Evolutionary conservation across 2,797 vertebrate genomes (phyloP).

Genomic region (Sarcophilus harrisii): DNA sequence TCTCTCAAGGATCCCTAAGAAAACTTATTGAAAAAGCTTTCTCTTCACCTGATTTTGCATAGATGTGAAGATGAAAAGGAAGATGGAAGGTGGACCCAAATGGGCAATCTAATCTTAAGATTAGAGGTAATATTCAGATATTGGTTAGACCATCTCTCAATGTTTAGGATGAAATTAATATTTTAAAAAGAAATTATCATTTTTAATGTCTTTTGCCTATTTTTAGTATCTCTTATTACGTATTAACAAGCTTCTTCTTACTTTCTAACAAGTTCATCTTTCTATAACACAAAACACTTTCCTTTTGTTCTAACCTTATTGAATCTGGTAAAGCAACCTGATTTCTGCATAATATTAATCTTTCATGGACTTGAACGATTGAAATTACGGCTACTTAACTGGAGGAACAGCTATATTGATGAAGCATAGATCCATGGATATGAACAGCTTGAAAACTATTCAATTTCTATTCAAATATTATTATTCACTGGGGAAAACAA

Average conservation of each 20-base stretch:
- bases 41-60: not conserved
- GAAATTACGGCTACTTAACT: not conserved
- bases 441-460: not conserved
- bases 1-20: not conserved
- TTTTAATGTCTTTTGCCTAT: not conserved
- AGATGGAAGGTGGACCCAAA: not conserved
- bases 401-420: not conserved
- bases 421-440: not conserved
- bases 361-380: constrained; percentile 1
- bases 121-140: constrained; percentile 4
- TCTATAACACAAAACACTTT: not conserved
- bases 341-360: constrained; percentile 15
- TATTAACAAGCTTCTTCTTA: not conserved
- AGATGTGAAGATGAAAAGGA: not conserved
- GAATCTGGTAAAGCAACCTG: constrained; percentile 27
- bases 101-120: not conserved
- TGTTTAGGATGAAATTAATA: not conserved
- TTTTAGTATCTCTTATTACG: not conserved
- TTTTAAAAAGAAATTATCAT: constrained; percentile 10
- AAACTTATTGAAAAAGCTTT: not conserved
- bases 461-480: constrained; percentile 13
- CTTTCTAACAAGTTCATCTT: not conserved
- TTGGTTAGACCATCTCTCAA: not conserved
- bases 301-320: not conserved
- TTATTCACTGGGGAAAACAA: constrained; percentile 14